Conservation (phyloP, 2,797 vertebrate species). For the Silurus lanzhouensis region DNA sequence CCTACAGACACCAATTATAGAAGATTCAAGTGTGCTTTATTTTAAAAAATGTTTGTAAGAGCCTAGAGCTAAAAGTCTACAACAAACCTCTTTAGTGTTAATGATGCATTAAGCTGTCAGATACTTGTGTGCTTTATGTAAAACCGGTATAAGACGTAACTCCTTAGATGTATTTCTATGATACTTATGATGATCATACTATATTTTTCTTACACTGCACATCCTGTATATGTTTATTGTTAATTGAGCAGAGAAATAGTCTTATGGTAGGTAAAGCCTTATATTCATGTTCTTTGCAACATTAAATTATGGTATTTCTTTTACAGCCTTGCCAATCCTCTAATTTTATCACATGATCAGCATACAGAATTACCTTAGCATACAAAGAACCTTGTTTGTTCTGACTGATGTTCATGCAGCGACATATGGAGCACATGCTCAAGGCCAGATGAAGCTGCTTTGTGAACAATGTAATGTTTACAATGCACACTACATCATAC, state of each 20-base stretch:
- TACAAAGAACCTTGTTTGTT: constrained; percentile 19
- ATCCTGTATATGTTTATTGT: not conserved
- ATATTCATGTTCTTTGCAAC: constrained; percentile 44
- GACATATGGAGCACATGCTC: not conserved
- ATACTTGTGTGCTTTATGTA: no score
- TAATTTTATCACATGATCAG: constrained; percentile 23
- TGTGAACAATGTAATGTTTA: constrained; percentile 7
- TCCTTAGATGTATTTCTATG: not conserved
- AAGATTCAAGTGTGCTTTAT: not conserved
- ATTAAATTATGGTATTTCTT: constrained; percentile 36
- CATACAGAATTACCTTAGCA: constrained; percentile 20
- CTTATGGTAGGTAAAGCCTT: constrained; percentile 41
- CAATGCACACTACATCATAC: not conserved
- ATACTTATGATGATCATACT: not conserved
- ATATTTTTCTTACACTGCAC: not conserved
- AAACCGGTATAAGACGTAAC: no score
- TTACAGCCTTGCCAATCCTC: constrained; percentile 20
- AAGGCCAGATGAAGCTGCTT: constrained; percentile 5
- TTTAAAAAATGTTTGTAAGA: not conserved
- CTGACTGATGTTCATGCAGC: not conserved
- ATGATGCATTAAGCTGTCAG: not conserved
- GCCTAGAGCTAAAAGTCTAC: not conserved
- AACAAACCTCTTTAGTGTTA: not conserved
- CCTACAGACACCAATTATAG: not conserved
- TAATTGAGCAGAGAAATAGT: not conserved